These are phyloP conservation scores for Eupithecia abbreviata DNA, from an alignment of 2,888 invertebrate species.

Conservation along the genomic window DNA sequence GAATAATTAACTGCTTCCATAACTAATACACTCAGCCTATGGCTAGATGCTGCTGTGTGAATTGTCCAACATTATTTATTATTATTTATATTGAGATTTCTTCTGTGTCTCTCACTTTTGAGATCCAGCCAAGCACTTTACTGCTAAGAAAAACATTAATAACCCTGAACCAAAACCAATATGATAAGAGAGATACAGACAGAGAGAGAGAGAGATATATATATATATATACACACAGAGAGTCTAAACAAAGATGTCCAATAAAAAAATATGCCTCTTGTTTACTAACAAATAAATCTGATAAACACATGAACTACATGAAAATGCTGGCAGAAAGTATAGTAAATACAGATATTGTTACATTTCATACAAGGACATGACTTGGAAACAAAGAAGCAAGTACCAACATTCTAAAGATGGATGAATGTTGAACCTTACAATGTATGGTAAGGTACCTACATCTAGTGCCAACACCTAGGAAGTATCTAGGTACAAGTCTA, in stretches of 20 bases:
- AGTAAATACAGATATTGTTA: not conserved
- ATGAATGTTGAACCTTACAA: not conserved
- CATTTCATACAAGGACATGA: not conserved
- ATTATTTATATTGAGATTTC: no score
- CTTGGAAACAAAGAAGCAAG: not conserved
- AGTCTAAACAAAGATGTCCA: not conserved
- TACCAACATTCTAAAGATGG: not conserved
- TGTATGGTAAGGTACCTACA: not conserved
- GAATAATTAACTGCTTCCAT: no score
- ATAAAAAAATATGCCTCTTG: not conserved
- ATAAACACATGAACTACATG: not conserved
- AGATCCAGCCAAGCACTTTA: no score
- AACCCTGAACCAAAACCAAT: no score
- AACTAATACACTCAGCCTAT: no score
- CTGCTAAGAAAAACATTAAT: no score
- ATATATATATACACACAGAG: no score
- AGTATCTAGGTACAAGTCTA: not conserved
- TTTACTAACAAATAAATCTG: not conserved
- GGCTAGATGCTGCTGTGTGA: no score
- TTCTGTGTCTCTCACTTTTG: no score
- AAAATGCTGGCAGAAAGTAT: not conserved
- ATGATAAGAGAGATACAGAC: no score
- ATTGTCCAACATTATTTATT: no score
- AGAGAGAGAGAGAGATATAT: no score
- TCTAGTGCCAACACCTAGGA: constrained; percentile 7